Conservation (phyloP, 1,140 invertebrate genomes). For the Triops longicaudatus region DNA sequence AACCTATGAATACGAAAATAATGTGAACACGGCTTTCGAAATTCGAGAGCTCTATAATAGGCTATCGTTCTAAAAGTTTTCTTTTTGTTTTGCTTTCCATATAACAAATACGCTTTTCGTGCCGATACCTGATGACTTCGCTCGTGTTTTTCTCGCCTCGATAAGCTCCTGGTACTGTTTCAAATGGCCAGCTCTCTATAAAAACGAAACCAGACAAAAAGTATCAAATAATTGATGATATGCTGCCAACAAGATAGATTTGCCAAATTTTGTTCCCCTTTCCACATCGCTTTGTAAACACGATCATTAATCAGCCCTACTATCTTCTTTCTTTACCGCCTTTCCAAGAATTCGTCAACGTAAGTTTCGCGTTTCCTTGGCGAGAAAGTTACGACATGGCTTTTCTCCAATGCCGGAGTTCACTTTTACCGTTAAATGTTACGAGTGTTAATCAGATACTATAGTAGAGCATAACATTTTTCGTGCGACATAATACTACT, state of each 20-base stretch:
- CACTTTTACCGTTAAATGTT: too few relatives aligned
- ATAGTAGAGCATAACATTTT: too few relatives aligned
- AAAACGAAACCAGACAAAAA: not conserved
- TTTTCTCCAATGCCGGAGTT: too few relatives aligned
- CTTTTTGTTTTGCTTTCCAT: not conserved
- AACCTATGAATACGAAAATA: not conserved
- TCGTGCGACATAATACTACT: too few relatives aligned
- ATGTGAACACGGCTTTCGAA: too few relatives aligned
- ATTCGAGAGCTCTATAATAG: too few relatives aligned
- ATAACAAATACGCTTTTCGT: not conserved
- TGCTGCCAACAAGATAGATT: not conserved
- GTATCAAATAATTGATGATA: not conserved
- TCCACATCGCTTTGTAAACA: not conserved
- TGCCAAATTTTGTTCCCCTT: not conserved
- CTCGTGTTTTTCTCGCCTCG: not conserved
- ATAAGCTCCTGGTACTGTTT: conserved; percentile 2
- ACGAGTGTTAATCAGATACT: too few relatives aligned
- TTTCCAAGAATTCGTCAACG: not conserved
- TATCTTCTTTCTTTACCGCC: not conserved
- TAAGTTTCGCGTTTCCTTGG: not conserved
- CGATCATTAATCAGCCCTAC: not conserved
- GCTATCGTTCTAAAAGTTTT: too few relatives aligned
- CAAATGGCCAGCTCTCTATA: not conserved
- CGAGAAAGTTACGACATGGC: too few relatives aligned
- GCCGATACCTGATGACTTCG: not conserved